phyloP scores from a whole-genome alignment of 1,140 invertebrate genomes.

The Cataglyphis hispanica region DNA sequence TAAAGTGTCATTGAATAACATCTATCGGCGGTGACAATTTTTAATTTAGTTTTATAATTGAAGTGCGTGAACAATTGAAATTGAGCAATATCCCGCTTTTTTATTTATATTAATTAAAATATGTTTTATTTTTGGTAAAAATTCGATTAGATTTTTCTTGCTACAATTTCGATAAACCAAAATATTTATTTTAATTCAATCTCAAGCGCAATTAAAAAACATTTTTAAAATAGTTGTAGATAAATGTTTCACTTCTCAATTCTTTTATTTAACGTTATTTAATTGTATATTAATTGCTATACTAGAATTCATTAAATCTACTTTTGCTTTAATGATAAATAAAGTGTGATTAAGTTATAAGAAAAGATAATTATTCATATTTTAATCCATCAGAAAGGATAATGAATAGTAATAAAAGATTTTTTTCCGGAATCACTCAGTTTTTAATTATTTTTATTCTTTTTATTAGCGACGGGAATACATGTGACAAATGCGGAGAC shows the following conservation, averaged over 20 bases:
- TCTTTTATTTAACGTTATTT: background rate
- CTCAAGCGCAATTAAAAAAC: background rate
- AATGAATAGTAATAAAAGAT: slow-evolving; percentile 1
- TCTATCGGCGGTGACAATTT: background rate
- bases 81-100: slow-evolving; percentile 15
- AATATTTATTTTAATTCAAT: background rate
- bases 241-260: background rate
- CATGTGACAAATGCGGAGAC: slow-evolving; percentile 63
- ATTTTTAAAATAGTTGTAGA: background rate
- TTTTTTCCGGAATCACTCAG: background rate
- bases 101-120: slow-evolving; percentile 22
- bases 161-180: background rate
- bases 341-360: background rate
- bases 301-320: background rate
- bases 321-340: background rate
- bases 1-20: background rate
- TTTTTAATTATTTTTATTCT: background rate
- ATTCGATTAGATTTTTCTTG: background rate
- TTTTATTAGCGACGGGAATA: slow-evolving; percentile 72
- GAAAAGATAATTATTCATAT: background rate
- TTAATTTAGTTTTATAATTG: slow-evolving; percentile 45
- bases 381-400: background rate
- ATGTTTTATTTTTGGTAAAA: slow-evolving; percentile 26
- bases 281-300: background rate
- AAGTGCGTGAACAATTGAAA: background rate